Conservation (phyloP, 1,140 invertebrate genomes). For the Papilio aristodemus region DNA sequence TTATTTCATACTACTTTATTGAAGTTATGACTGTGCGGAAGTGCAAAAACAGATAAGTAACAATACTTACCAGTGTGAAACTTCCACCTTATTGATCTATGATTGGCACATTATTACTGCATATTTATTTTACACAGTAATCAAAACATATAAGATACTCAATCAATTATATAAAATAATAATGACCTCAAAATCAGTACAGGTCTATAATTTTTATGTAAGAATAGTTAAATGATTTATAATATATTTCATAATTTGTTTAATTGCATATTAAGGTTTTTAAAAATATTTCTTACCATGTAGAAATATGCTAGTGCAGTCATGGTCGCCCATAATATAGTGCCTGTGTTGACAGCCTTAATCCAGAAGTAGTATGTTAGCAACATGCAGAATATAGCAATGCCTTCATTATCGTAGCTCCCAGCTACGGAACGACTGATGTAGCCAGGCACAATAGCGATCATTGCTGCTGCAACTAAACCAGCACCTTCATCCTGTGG, state of each 20-base stretch:
- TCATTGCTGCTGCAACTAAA: constrained; percentile 95
- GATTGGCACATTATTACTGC: constrained; percentile 51
- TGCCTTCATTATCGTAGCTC: constrained; percentile 99
- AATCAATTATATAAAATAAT: constrained; percentile 19
- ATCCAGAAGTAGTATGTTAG: constrained; percentile 99
- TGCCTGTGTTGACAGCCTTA: constrained; percentile 97
- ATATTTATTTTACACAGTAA: constrained; percentile 21
- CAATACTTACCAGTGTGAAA: constrained; percentile 56
- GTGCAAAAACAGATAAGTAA: constrained; percentile 64
- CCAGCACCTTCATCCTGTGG: constrained; percentile 93
- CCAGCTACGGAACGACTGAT: constrained; percentile 98
- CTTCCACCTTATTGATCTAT: constrained; percentile 64
- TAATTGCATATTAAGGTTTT: too few relatives aligned
- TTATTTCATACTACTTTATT: too few relatives aligned
- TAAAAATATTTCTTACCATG: constrained; percentile 90
- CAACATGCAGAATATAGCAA: constrained; percentile 99
- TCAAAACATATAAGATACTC: constrained; percentile 2
- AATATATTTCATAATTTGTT: too few relatives aligned
- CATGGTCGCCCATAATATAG: constrained; percentile 94
- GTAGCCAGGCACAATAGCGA: constrained; percentile 98
- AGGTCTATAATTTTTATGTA: neutral
- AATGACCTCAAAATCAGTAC: neutral
- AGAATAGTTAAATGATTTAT: constrained; percentile 23
- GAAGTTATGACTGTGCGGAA: too few relatives aligned
- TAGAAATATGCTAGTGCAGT: constrained; percentile 98